Evolutionary conservation across 2,888 invertebrate species (phyloP).

Genomic region (Buathra laborator): DNA sequence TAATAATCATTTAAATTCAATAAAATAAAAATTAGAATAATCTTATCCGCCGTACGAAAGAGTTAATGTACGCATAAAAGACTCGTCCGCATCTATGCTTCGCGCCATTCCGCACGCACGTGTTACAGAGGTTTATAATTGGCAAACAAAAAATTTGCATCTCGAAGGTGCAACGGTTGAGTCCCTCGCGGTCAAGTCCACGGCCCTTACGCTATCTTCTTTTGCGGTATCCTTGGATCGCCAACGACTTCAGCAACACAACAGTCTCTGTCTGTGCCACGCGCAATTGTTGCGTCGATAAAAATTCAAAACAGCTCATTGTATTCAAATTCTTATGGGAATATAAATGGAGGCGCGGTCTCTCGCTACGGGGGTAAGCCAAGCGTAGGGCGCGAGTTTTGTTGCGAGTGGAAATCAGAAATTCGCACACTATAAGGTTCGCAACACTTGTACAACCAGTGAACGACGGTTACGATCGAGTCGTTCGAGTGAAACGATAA

Average conservation of each 20-base stretch:
- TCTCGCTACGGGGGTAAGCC: constrained; percentile 29
- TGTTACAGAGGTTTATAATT: constrained; percentile 54
- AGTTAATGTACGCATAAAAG: constrained; percentile 49
- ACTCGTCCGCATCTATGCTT: constrained; percentile 26
- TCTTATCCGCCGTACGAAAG: constrained; percentile 9
- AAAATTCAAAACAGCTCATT: constrained; percentile 84
- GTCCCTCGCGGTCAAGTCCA: constrained; percentile 21
- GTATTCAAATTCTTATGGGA: constrained; percentile 82
- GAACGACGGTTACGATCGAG: not conserved
- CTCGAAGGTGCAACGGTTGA: constrained; percentile 41
- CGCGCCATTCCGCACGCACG: constrained; percentile 8
- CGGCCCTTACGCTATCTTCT: constrained; percentile 13
- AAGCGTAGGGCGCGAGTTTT: constrained; percentile 44
- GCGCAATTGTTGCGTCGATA: constrained; percentile 78
- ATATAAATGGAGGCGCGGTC: constrained; percentile 66
- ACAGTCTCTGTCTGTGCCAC: constrained; percentile 37
- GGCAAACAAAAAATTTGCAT: constrained; percentile 55
- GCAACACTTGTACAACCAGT: constrained; percentile 8
- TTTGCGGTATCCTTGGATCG: constrained; percentile 28
- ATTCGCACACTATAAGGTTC: not conserved
- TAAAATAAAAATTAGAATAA: not conserved
- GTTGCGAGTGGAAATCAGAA: constrained; percentile 37
- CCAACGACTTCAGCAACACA: constrained; percentile 1
- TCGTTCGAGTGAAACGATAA: not conserved
- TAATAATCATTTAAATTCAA: not conserved